A percentile compares a stretch with the other conserved stretches of the same genome.
These are phyloP conservation scores for Megalops cyprinoides DNA, from an alignment of 2,797 vertebrate genomes.

Conservation along the genomic window DNA sequence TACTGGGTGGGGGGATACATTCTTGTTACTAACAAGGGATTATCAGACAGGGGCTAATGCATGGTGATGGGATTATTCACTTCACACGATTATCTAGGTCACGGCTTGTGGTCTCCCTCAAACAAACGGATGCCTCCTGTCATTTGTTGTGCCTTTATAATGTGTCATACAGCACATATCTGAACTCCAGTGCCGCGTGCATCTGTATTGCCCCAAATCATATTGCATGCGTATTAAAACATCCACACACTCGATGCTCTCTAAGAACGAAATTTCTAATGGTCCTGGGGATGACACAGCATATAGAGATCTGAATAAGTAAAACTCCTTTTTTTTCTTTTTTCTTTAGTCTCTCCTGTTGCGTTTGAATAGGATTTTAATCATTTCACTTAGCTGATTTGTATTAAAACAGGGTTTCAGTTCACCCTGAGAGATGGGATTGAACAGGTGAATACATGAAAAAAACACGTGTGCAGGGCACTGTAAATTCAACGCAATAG, in stretches of 20 bases:
- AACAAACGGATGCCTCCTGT: not conserved
- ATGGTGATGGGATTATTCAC: conserved; percentile 50
- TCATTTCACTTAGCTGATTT: too few relatives aligned
- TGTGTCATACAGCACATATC: not conserved
- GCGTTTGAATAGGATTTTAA: too few relatives aligned
- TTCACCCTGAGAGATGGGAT: too few relatives aligned
- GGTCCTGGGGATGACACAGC: too few relatives aligned
- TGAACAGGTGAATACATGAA: too few relatives aligned
- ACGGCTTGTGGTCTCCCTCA: conserved; percentile 34
- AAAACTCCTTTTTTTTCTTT: too few relatives aligned
- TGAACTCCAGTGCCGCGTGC: not conserved
- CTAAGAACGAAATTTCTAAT: not conserved
- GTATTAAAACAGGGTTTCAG: too few relatives aligned
- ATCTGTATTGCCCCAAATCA: not conserved
- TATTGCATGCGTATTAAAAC: not conserved
- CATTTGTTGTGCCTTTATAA: not conserved
- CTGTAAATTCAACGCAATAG: too few relatives aligned
- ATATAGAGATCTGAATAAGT: too few relatives aligned
- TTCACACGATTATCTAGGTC: conserved; percentile 40
- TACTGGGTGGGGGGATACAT: conserved; percentile 31
- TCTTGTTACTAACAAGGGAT: conserved; percentile 42
- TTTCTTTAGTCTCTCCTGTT: too few relatives aligned
- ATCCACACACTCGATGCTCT: not conserved
- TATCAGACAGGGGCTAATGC: conserved; percentile 43
- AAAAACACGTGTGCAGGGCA: too few relatives aligned